Conservation (phyloP, 2,888 invertebrate genomes). For the Drosophila rubida region DNA sequence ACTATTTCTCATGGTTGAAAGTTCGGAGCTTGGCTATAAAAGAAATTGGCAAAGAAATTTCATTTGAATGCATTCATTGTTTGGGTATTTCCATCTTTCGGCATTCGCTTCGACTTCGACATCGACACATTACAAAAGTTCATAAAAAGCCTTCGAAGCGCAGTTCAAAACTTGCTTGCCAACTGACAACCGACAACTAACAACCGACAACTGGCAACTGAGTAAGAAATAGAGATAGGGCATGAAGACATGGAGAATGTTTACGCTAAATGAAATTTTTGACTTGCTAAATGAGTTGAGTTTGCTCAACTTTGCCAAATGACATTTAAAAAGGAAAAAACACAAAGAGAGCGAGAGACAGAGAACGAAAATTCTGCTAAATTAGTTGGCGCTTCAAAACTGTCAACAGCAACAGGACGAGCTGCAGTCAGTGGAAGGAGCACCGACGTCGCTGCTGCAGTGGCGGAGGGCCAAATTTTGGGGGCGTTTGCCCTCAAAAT, state of each 20-base stretch:
- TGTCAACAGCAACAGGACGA: conserved; percentile 53
- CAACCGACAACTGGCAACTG: neutral
- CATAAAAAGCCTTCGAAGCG: conserved; percentile 66
- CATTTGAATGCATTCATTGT: conserved; percentile 55
- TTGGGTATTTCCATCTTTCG: conserved; percentile 42
- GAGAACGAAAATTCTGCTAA: conserved; percentile 45
- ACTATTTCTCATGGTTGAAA: conserved; percentile 32
- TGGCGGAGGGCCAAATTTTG: conserved; percentile 24
- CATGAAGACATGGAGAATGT: conserved; percentile 38
- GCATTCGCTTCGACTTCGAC: conserved; percentile 12
- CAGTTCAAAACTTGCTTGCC: conserved; percentile 42
- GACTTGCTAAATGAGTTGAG: conserved; percentile 71
- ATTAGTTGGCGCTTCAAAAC: conserved; percentile 53
- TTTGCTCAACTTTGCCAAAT: conserved; percentile 59
- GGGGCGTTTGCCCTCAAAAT: conserved; percentile 43
- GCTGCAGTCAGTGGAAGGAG: conserved; percentile 27
- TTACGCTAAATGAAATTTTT: conserved; percentile 71
- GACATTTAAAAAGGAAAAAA: conserved; percentile 30
- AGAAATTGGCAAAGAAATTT: conserved; percentile 57
- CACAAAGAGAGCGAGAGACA: conserved; percentile 22
- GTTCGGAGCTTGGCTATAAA: conserved; percentile 44
- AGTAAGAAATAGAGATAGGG: conserved; percentile 14
- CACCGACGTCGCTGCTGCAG: conserved; percentile 46
- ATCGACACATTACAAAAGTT: conserved; percentile 59
- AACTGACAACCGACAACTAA: conserved; percentile 1